Evolutionary conservation across 1,140 invertebrate genomes (phyloP).

Genomic region (Samia ricini): DNA sequence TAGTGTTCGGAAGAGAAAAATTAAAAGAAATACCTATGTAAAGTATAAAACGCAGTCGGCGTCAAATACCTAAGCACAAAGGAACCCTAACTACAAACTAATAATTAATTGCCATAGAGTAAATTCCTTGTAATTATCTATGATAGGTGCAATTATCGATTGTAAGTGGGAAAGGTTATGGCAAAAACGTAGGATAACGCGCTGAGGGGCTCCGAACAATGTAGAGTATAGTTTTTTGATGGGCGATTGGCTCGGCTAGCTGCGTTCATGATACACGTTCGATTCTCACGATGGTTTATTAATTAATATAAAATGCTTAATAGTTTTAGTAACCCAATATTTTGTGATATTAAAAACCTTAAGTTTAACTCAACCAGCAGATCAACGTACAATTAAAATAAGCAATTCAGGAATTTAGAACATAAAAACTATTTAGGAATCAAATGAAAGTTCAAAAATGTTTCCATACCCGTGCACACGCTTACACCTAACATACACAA

Average conservation of each 20-base stretch:
- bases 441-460: too few species aligned
- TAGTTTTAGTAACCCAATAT: too few species aligned
- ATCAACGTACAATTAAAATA: too few species aligned
- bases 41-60: not conserved
- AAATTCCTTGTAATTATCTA: not conserved
- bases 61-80: not conserved
- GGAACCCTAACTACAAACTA: not conserved
- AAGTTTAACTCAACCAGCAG: too few species aligned
- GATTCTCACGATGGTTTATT: not conserved
- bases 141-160: not conserved
- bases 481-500: too few species aligned
- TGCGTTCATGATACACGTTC: slow-evolving; percentile 17
- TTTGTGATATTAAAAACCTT: too few species aligned
- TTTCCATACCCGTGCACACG: too few species aligned
- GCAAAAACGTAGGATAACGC: not conserved
- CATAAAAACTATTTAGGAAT: too few species aligned
- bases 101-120: not conserved
- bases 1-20: not conserved
- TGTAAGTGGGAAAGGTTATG: not conserved
- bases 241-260: slow-evolving; percentile 6
- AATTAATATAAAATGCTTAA: too few species aligned
- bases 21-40: not conserved
- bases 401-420: too few species aligned
- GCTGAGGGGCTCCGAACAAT: not conserved
- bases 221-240: not conserved